Conservation (phyloP, 2,888 invertebrate species). For the Fragum sueziense region DNA sequence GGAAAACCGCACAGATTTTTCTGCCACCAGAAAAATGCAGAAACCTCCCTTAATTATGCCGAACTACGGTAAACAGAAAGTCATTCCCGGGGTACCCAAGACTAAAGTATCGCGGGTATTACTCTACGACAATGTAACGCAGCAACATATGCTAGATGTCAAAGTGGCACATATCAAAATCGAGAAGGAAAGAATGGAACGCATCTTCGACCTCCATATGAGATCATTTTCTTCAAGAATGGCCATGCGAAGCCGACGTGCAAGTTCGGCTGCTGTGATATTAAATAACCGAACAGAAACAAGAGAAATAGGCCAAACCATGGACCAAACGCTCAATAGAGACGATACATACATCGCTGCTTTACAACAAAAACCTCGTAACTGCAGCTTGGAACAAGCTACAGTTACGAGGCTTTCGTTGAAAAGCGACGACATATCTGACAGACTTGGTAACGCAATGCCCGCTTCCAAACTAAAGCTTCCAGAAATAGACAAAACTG, state of each 20-base stretch:
- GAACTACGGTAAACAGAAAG: conserved; percentile 73
- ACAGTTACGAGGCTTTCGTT: too few species aligned
- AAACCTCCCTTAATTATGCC: conserved; percentile 74
- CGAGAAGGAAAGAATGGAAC: conserved; percentile 65
- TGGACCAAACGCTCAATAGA: not conserved
- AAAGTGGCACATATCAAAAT: conserved; percentile 69
- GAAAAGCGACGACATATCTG: not conserved
- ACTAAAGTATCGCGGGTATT: conserved; percentile 74
- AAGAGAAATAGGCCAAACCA: too few species aligned
- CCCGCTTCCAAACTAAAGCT: conserved; percentile 48
- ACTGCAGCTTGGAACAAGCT: too few species aligned
- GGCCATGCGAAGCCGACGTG: conserved; percentile 43
- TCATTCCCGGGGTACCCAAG: conserved; percentile 67
- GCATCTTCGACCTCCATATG: conserved; percentile 69
- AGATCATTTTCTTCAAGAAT: conserved; percentile 59
- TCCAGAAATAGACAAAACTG: conserved; percentile 43
- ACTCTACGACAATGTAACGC: conserved; percentile 77
- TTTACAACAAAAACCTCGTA: too few species aligned
- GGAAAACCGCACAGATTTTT: conserved; percentile 16
- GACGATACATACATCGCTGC: too few species aligned
- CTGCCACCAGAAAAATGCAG: conserved; percentile 69
- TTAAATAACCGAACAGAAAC: not conserved
- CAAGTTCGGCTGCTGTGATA: not conserved
- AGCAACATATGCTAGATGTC: conserved; percentile 77
- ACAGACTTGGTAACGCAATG: not conserved